These are phyloP conservation scores for Clarias platycephalus DNA, from an alignment of 2,797 vertebrate species.

Conservation along the genomic window DNA sequence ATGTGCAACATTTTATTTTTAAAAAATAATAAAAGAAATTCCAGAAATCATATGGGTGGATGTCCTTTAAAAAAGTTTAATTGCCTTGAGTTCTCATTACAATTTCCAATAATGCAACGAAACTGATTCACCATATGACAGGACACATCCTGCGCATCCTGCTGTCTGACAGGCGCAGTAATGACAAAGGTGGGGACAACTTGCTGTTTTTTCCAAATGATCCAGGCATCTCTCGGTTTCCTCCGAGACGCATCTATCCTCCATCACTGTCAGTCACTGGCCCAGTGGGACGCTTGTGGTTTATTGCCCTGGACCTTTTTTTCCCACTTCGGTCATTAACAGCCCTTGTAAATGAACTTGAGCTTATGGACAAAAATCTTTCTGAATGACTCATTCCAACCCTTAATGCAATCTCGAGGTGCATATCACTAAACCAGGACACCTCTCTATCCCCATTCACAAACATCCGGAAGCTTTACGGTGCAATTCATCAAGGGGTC, in stretches of 20 bases:
- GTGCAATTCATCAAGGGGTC: slow-evolving; percentile 75
- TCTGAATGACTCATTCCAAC: slow-evolving; percentile 52
- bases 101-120: slow-evolving; percentile 34
- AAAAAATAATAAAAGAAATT: background rate
- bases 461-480: slow-evolving; percentile 72
- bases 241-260: slow-evolving; percentile 71
- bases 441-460: slow-evolving; percentile 62
- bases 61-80: slow-evolving; percentile 31
- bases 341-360: slow-evolving; percentile 71
- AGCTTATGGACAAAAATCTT: slow-evolving; percentile 54
- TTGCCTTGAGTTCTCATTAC: slow-evolving; percentile 51
- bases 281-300: slow-evolving; percentile 66
- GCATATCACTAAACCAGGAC: slow-evolving; percentile 68
- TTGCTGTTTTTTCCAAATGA: slow-evolving; percentile 62
- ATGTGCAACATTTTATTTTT: background rate
- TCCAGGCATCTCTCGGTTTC: slow-evolving; percentile 69
- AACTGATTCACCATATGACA: slow-evolving; percentile 56
- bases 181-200: slow-evolving; percentile 68
- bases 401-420: slow-evolving; percentile 60
- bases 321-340: slow-evolving; percentile 65
- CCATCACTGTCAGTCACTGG: slow-evolving; percentile 70
- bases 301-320: slow-evolving; percentile 66
- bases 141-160: slow-evolving; percentile 67
- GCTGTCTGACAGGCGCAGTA: slow-evolving; percentile 64
- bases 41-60: slow-evolving; percentile 20